Evolutionary conservation across 2,888 invertebrate genomes (phyloP).

Genomic region (Mesorhabditis sp.): DNA sequence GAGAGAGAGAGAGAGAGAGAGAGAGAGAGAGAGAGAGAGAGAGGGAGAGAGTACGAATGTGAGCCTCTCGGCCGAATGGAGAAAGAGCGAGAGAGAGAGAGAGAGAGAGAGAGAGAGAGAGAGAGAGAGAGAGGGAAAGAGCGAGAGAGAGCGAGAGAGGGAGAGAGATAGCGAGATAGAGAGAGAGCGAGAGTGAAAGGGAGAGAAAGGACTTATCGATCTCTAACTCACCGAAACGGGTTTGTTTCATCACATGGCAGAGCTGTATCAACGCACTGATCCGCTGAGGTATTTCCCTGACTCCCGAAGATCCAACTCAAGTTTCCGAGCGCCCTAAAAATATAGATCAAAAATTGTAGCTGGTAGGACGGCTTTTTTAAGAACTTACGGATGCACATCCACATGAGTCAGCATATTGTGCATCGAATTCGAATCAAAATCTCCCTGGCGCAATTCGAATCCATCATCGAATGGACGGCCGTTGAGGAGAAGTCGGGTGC

Average conservation of each 20-base stretch:
- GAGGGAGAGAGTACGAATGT: too few species aligned
- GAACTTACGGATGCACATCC: constrained; percentile 24
- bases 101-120: too few species aligned
- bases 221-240: not conserved
- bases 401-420: constrained; percentile 36
- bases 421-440: constrained; percentile 24
- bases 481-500: not conserved
- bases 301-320: constrained; percentile 36
- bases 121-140: too few species aligned
- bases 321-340: constrained; percentile 29
- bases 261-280: constrained; percentile 30
- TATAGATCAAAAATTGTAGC: not conserved
- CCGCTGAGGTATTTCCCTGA: constrained; percentile 24
- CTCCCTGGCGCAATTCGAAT: constrained; percentile 20
- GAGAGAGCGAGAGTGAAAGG: too few species aligned
- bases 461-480: not conserved
- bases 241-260: not conserved
- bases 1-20: too few species aligned
- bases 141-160: too few species aligned
- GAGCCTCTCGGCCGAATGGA: too few species aligned
- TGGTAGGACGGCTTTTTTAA: not conserved
- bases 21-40: too few species aligned
- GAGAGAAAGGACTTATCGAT: not conserved
- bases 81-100: too few species aligned
- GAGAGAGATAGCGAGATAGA: too few species aligned